Base-by-base conservation (phyloP, 2,113 vertebrate species). In the Pleuronectes platessa region DNA sequence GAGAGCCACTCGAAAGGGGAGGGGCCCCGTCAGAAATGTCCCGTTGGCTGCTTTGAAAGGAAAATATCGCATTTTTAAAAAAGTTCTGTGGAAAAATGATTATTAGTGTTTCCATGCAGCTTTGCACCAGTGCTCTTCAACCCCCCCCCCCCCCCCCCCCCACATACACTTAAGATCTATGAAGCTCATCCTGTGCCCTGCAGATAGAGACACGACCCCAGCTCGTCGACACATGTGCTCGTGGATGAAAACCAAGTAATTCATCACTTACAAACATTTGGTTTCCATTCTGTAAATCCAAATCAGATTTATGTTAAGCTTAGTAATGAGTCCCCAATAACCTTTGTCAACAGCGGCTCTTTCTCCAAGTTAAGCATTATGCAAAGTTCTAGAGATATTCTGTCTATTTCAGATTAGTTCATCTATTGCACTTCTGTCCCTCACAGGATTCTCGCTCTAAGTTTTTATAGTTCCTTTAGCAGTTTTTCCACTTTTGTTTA, bases 261-360 rank as follows among this genome's bases (percentile, higher is more conserved):
- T 78, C 20, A 81, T 80, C 62, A 74, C 49, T 47, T 42, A 42
- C 42, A 68, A 76, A 68, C 88, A 87, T 86, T 86, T 86, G 88
- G 65, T 77, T 83, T 59, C 17, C 58, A 79, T 90, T 84, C 72
- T 3, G 42, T 55, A 61, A 78, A 84, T 83, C 61, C 59, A 72
- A n/a, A 70, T 79, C 73, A 78, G 66, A 78, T 77, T 67, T 17
- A 60, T 23, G 18, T 56, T 35, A 59, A 65, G 37, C 56, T 73
- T 65, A 63, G 47, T 18, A 47, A 76, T 23, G 35, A 66, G 66
- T 40, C 47, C 17, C n/a, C n/a, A 12, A 3, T 51, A n/a, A 27
- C 65, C 63, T 47, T 55, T 72, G 69, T 70, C 59, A 74, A 40
- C 40, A 76, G 40, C 15, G 54, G 75, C n/a, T 63, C 45, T 17